These are phyloP conservation scores for Bacillus rossius DNA, from an alignment of 1,140 invertebrate species.

Conservation along the genomic window DNA sequence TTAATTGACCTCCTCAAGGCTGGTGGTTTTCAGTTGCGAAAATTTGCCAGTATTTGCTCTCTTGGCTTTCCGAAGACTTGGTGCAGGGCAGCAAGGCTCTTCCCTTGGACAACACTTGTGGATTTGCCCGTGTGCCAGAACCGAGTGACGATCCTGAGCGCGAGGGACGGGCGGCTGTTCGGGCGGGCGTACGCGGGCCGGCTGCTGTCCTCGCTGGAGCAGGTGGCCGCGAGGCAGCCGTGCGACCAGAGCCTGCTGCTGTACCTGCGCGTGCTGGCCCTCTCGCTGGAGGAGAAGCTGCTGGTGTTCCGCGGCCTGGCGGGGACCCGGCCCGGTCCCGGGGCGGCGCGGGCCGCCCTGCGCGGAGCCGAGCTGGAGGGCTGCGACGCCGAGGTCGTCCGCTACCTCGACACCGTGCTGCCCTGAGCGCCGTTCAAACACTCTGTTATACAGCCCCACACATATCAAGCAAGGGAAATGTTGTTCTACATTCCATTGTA, in stretches of 20 bases:
- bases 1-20: too few species aligned
- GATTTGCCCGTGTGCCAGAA: too few species aligned
- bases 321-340: background rate
- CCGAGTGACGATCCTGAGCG: slow-evolving; percentile 18
- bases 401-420: background rate
- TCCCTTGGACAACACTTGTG: too few species aligned
- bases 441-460: too few species aligned
- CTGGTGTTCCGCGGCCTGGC: background rate
- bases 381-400: slow-evolving; percentile 4
- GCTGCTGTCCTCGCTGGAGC: background rate
- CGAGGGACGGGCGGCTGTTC: slow-evolving; percentile 7
- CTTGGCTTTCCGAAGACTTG: too few species aligned
- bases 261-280: background rate
- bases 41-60: too few species aligned
- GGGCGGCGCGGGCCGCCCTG: background rate
- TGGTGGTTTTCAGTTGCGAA: too few species aligned
- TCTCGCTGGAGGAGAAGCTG: background rate
- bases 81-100: too few species aligned
- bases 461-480: too few species aligned
- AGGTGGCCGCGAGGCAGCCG: background rate
- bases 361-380: background rate
- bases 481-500: too few species aligned
- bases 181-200: slow-evolving; percentile 18
- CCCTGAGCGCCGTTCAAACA: too few species aligned
- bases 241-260: slow-evolving; percentile 1